phyloP scores from a whole-genome alignment of 2,888 invertebrate genomes.

The Lampropteryx suffumata region DNA sequence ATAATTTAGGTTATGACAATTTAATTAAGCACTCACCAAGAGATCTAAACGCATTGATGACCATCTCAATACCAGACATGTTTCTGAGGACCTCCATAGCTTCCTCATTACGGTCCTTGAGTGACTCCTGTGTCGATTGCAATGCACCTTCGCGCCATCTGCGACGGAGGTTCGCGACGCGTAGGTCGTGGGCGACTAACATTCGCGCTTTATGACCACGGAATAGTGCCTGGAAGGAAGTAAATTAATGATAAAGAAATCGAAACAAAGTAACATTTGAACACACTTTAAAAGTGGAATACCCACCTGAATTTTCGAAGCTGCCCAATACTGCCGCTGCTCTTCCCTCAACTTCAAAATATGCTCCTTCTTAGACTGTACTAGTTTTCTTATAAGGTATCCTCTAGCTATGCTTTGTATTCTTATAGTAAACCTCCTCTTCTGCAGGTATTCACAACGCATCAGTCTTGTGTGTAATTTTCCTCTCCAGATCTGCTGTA shows the following conservation, averaged over 20 bases:
- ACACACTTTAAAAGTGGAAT: not conserved
- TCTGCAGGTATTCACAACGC: constrained; percentile 59
- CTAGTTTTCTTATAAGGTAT: constrained; percentile 71
- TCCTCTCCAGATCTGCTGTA: constrained; percentile 72
- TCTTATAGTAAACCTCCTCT: constrained; percentile 51
- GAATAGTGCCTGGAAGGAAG: constrained; percentile 66
- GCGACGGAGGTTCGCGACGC: constrained; percentile 55
- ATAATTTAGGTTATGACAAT: too few relatives aligned
- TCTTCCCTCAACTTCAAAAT: constrained; percentile 67
- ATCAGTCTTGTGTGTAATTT: constrained; percentile 60
- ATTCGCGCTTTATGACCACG: constrained; percentile 73
- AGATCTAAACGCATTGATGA: constrained; percentile 69
- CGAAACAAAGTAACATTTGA: too few relatives aligned
- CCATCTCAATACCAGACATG: constrained; percentile 59
- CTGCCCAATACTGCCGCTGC: constrained; percentile 74
- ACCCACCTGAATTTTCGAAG: constrained; percentile 84
- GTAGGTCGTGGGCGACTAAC: constrained; percentile 42
- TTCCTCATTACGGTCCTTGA: constrained; percentile 68
- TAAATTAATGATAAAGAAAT: too few relatives aligned
- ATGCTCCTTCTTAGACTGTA: constrained; percentile 67
- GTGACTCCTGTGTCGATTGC: constrained; percentile 58
- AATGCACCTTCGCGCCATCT: constrained; percentile 69
- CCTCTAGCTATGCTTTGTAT: constrained; percentile 76
- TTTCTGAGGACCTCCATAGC: constrained; percentile 66
- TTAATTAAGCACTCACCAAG: constrained; percentile 63